Conservation (phyloP, 1,140 invertebrate genomes). For the Geopemphigus sp. region DNA sequence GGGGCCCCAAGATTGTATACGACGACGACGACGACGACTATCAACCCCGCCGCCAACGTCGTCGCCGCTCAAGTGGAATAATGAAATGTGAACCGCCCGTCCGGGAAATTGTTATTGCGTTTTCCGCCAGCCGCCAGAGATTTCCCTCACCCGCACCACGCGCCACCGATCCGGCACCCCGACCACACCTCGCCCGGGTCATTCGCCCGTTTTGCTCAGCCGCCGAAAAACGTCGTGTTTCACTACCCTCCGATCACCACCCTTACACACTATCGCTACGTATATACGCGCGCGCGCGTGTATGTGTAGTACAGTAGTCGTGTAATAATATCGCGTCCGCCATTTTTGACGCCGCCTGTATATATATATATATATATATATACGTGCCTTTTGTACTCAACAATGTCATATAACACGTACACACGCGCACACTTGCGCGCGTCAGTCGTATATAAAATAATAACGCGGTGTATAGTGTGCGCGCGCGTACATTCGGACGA, state of each 20-base stretch:
- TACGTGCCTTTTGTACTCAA: conserved; percentile 14
- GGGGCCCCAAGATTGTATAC: background rate
- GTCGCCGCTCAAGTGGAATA: conserved; percentile 39
- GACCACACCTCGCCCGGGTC: too few species aligned
- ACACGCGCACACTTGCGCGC: too few species aligned
- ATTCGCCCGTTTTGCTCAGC: conserved; percentile 33
- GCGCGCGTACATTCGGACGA: conserved; percentile 8
- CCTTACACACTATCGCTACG: background rate
- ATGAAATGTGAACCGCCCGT: conserved; percentile 45
- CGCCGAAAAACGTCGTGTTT: conserved; percentile 45
- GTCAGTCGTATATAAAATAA: background rate
- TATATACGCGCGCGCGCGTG: background rate
- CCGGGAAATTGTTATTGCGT: conserved; percentile 50
- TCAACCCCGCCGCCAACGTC: background rate
- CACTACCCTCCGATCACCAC: background rate
- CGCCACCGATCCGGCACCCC: too few species aligned
- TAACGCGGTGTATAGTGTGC: background rate
- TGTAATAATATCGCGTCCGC: conserved; percentile 46
- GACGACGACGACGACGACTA: conserved; percentile 25
- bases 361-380: background rate
- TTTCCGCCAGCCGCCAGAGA: conserved; percentile 13
- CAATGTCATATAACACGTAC: conserved; percentile 24
- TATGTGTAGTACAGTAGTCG: background rate
- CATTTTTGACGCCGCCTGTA: conserved; percentile 32
- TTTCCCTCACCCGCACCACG: too few species aligned